Evolutionary conservation across 1,140 invertebrate species (phyloP), one percentile per base, ranked within the genome.

Genomic region (Drosophila navojoa): DNA sequence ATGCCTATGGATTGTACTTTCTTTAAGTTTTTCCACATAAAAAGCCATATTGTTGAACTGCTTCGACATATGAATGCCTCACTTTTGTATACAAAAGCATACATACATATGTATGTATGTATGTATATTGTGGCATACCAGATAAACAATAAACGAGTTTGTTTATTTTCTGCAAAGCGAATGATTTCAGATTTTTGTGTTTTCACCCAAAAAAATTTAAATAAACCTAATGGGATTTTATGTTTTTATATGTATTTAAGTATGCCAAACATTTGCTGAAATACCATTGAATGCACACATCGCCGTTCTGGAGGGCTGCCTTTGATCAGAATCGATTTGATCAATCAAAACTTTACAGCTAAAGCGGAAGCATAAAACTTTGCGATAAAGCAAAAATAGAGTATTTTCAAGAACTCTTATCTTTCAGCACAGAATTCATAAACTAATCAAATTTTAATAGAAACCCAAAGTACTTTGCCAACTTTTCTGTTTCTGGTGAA

Each of bases 141-240:
- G 68, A 86, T 72, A 81, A 81, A 77, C 81, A 80, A 85, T 62
- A 63, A 70, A 16, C 54, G 62, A 60, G 62, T 72, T 81, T 85
- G 81, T 85, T 85, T 85, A 86, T 57, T 27, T 67, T 40, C 22
- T 19, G 38, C 45, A 50, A 29, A 19, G 49, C 3, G 57, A 76
- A 74, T 58, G 63, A 78, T 70, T 81, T 74, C 49, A 55, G 16
- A 55, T 68, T 63, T 76, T 67, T 71, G 55, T 69, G 50, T 58
- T 42, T 57, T 50, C 6, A 16, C 15, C 27, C 19, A 47, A 54
- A 58, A 27, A 57, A 69, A 25, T 32, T 42, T 22, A 57, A 69
- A 25, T 32, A 53, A 35, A 27, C 15, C 3, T 25, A 27, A 11
- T 13, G 32, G 42, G 58, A 58, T 67, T 66, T 57, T 9, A 57